Evolutionary conservation across 1,140 invertebrate genomes (phyloP).

Genomic region (Neodiprion virginianus): DNA sequence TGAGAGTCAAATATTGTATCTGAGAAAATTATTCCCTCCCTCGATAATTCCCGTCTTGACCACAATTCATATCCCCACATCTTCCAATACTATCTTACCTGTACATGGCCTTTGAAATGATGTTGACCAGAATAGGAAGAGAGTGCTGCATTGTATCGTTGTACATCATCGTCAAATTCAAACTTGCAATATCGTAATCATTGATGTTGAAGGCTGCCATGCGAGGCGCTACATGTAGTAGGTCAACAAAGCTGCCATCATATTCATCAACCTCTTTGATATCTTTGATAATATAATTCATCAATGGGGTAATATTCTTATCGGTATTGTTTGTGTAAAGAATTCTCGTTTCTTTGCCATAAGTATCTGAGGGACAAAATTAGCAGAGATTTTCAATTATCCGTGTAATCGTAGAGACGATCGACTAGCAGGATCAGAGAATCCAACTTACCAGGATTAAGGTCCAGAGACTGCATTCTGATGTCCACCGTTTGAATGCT

Average conservation of each 20-base stretch:
- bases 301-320: constrained; percentile 46
- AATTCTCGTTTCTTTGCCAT: constrained; percentile 45
- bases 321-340: constrained; percentile 50
- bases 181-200: constrained; percentile 60
- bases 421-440: not conserved
- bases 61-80: not conserved
- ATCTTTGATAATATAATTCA: constrained; percentile 50
- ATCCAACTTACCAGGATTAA: constrained; percentile 56
- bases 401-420: not conserved
- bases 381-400: not conserved
- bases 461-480: constrained; percentile 67
- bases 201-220: constrained; percentile 72
- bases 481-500: constrained; percentile 69
- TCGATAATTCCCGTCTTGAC: no score
- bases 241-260: constrained; percentile 69
- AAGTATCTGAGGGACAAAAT: constrained; percentile 45
- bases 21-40: no score
- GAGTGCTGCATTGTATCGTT: constrained; percentile 83
- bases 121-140: constrained; percentile 77
- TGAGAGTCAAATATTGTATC: constrained; percentile 15
- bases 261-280: constrained; percentile 64
- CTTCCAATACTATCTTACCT: constrained; percentile 58
- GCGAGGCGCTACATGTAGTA: constrained; percentile 68
- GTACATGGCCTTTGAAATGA: constrained; percentile 75
- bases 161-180: constrained; percentile 72